Evolutionary conservation across 2,113 vertebrate genomes (phyloP).

Genomic region (Planiliza haematocheilus): DNA sequence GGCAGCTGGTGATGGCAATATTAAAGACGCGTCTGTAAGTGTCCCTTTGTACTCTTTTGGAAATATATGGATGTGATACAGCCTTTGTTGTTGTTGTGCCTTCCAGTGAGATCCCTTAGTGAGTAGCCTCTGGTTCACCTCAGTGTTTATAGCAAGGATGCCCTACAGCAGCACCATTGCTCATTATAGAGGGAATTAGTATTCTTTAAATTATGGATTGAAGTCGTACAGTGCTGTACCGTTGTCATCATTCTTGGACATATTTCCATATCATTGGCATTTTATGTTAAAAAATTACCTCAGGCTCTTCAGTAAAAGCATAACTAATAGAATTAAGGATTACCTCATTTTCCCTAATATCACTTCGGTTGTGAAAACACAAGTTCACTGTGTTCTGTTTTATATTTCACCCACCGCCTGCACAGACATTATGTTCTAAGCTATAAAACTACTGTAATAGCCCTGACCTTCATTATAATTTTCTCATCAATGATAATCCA

Average conservation of each 20-base stretch:
- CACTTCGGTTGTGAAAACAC: too few relatives aligned
- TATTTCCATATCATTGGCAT: conserved; percentile 11
- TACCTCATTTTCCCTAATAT: too few relatives aligned
- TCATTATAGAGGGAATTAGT: conserved; percentile 18
- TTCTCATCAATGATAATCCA: conserved; percentile 38
- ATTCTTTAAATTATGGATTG: conserved; percentile 12
- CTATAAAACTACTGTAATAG: conserved; percentile 33
- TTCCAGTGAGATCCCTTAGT: conserved; percentile 24
- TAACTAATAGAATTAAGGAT: too few relatives aligned
- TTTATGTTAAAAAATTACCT: too few relatives aligned
- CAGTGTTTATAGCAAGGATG: conserved; percentile 37
- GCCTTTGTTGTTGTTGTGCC: conserved; percentile 48
- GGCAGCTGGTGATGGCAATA: conserved; percentile 87
- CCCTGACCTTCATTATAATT: conserved; percentile 60
- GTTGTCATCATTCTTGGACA: not conserved
- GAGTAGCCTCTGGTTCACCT: conserved; percentile 44
- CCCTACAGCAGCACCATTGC: not conserved
- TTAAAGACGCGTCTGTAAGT: conserved; percentile 92
- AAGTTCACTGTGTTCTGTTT: too few relatives aligned
- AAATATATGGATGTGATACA: conserved; percentile 27
- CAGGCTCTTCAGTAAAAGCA: too few relatives aligned
- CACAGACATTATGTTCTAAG: conserved; percentile 18
- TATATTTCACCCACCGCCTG: too few relatives aligned
- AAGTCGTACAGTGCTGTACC: not conserved
- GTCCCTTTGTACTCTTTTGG: conserved; percentile 19